Conservation (phyloP, 1,140 invertebrate species). For the Drosophila dunni region DNA sequence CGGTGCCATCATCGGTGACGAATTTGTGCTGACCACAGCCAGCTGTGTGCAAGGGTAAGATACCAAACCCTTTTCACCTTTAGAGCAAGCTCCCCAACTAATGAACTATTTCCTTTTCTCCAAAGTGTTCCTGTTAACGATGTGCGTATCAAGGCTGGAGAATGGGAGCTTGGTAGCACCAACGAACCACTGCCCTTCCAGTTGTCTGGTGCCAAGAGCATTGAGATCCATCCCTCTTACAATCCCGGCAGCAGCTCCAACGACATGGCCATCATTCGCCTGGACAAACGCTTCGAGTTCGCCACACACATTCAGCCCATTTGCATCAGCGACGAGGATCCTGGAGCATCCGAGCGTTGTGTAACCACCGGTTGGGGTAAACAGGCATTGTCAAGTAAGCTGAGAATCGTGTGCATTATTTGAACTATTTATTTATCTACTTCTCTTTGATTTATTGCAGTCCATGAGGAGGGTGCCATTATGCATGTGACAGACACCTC, state of each 20-base stretch:
- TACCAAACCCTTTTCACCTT: background rate
- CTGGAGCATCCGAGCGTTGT: slow-evolving; percentile 86
- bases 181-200: slow-evolving; percentile 92
- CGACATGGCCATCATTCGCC: slow-evolving; percentile 90
- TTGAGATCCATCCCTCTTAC: slow-evolving; percentile 90
- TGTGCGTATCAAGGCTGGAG: slow-evolving; percentile 91
- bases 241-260: slow-evolving; percentile 87
- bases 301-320: slow-evolving; percentile 90
- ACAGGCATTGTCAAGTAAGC: slow-evolving; percentile 90
- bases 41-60: slow-evolving; percentile 90
- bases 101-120: background rate
- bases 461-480: slow-evolving; percentile 89
- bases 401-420: background rate
- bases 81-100: background rate
- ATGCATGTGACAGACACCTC: slow-evolving; percentile 90
- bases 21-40: slow-evolving; percentile 76
- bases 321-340: slow-evolving; percentile 87
- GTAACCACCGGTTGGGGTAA: slow-evolving; percentile 94
- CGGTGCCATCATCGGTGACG: slow-evolving; percentile 81
- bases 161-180: slow-evolving; percentile 93
- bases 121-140: slow-evolving; percentile 84
- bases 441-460: slow-evolving; percentile 63
- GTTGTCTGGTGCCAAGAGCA: slow-evolving; percentile 88
- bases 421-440: background rate
- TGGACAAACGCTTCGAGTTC: slow-evolving; percentile 87